These are phyloP conservation scores for Tragelaphus eurycerus DNA, from an alignment of 2,797 vertebrate species.

Conservation along the genomic window DNA sequence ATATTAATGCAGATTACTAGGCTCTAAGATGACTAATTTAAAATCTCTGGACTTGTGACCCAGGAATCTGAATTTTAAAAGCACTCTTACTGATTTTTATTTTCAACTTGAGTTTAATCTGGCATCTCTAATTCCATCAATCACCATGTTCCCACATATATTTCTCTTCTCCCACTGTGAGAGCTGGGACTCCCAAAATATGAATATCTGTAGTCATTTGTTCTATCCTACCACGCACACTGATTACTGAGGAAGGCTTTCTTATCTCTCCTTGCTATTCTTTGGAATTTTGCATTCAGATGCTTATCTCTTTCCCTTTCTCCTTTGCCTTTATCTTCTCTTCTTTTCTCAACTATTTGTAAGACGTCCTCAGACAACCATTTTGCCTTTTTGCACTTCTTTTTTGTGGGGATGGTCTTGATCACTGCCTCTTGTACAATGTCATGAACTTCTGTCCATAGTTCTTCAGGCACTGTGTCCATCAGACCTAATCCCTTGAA, in stretches of 20 bases:
- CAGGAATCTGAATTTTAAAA: constrained; percentile 16
- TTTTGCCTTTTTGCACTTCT: neutral
- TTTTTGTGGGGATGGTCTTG: neutral
- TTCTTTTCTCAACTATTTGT: neutral
- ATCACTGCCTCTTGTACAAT: neutral
- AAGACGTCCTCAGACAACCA: neutral
- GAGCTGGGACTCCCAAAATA: neutral
- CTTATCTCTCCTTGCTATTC: neutral
- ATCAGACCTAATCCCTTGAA: neutral
- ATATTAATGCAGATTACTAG: neutral
- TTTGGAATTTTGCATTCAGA: neutral
- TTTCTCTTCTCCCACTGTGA: neutral
- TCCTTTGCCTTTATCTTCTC: neutral
- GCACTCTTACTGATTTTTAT: neutral
- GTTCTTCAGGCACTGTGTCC: neutral
- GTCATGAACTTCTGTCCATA: neutral
- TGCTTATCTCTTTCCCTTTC: neutral
- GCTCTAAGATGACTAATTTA: neutral
- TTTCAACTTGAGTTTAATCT: constrained; percentile 10
- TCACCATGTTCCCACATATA: neutral
- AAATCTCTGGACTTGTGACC: neutral
- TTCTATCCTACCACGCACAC: neutral
- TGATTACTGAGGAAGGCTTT: neutral
- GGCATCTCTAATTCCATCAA: neutral
- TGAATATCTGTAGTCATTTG: neutral